phyloP scores from a whole-genome alignment of 2,113 vertebrate species.

The Nyctereutes procyonoides region DNA sequence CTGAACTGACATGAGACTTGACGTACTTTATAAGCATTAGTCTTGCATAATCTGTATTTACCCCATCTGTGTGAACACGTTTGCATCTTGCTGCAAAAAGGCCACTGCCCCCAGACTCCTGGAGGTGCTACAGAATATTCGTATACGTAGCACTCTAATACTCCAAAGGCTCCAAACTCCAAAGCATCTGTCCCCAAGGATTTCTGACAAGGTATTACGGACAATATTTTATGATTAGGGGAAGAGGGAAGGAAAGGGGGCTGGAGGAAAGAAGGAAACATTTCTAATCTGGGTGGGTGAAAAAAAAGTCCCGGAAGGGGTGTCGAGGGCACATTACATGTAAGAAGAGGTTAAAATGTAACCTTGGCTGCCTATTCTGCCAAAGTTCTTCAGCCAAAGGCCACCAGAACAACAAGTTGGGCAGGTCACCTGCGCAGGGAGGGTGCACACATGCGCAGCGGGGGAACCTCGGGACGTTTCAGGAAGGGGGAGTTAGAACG shows the following conservation, averaged over 20 bases:
- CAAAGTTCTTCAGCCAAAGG: not conserved
- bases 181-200: not conserved
- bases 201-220: not conserved
- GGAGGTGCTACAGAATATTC: not conserved
- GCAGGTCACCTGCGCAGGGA: not conserved
- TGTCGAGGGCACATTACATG: not conserved
- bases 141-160: not conserved
- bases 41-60: not conserved
- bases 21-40: not conserved
- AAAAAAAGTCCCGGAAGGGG: not conserved
- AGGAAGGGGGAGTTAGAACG: not conserved
- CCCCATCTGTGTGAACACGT: not conserved
- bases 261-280: not conserved
- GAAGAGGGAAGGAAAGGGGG: not conserved
- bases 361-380: not conserved
- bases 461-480: accelerated
- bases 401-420: not conserved
- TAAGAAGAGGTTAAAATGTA: not conserved
- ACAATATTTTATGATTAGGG: not conserved
- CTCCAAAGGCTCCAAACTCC: not conserved
- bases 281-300: not conserved
- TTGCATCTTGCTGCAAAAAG: not conserved
- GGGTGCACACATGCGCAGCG: not conserved
- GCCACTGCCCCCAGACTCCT: not conserved
- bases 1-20: not conserved